Base-by-base conservation (phyloP, 2,113 vertebrate genomes). In the Climacteris rufus region DNA sequence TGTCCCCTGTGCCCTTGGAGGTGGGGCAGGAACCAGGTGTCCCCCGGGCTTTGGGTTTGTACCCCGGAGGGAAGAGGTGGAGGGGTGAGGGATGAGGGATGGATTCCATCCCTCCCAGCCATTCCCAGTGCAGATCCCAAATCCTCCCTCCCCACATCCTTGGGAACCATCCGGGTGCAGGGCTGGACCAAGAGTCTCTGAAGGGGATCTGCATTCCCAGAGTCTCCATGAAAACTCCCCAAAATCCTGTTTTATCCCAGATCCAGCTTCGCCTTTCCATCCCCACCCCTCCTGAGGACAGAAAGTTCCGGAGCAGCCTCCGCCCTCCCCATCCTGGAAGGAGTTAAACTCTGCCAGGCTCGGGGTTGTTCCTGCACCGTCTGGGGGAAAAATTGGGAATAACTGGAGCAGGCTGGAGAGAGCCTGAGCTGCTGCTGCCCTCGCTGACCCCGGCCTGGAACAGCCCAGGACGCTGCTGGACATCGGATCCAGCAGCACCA, bases 391-490 rank as follows among this genome's bases (percentile, higher is more conserved):
- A 79, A 94, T 42, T 93, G 49, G 31, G 49, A 65, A 68, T 91
- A 80, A 92, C 60, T 89, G 74, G n/a, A n/a, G n/a, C n/a, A n/a
- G n/a, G n/a, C n/a, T n/a, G n/a, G 89, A 90, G 89, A 90, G 61
- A 14, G 31, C 35, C 70, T 50, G 87, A 74, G 31, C 19, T n/a
- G 45, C 65, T 76, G 69, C 39, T 7, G 7, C 35, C 21, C 35
- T 80, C 61, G 2, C 21, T n/a, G 86, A 82, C 64, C 76, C 35
- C 13, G 30, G 33, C 56, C 47, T 35, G 59, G 42, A 77, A 35
- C 15, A n/a, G 47, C 19, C 21, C 28, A 40, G 69, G 14, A 42
- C 14, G 40, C 40, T 14, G 40, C 40, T 42, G 40, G 40, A 42
- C 40, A 42, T 42, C 40, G 40, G 40, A 42, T 42, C 40, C 40